Conservation (phyloP, 2,888 invertebrate species). For the Rhagonycha fulva region DNA sequence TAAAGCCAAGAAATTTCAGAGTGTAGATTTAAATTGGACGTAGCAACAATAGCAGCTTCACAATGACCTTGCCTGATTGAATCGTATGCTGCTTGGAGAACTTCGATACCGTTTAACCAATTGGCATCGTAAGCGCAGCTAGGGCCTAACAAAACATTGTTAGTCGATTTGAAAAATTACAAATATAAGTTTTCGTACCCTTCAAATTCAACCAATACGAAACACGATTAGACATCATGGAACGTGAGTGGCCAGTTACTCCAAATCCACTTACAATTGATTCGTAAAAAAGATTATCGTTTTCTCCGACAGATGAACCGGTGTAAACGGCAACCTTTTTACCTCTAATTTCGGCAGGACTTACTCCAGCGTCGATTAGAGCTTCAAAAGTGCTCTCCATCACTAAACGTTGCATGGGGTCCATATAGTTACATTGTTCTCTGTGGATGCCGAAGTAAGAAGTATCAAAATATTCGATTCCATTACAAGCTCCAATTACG, state of each 20-base stretch:
- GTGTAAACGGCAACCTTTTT: constrained; percentile 54
- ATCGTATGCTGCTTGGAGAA: constrained; percentile 70
- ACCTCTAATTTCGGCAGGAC: constrained; percentile 53
- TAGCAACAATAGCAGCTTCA: constrained; percentile 90
- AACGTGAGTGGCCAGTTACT: constrained; percentile 77
- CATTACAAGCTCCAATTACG: constrained; percentile 49
- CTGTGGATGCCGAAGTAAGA: constrained; percentile 58
- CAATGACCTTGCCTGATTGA: constrained; percentile 82
- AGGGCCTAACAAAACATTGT: constrained; percentile 55
- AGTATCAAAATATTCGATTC: constrained; percentile 52
- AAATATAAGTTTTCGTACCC: constrained; percentile 56
- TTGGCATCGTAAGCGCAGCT: constrained; percentile 67
- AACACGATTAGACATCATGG: constrained; percentile 95
- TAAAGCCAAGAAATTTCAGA: constrained; percentile 67
- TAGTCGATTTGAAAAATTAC: background rate
- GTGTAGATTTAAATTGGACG: constrained; percentile 75
- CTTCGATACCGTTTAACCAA: constrained; percentile 70
- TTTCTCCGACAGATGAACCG: constrained; percentile 55
- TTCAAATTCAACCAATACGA: constrained; percentile 89
- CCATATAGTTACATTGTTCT: constrained; percentile 55
- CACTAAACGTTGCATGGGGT: constrained; percentile 55
- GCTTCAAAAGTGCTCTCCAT: constrained; percentile 57
- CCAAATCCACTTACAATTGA: constrained; percentile 63
- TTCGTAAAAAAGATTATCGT: constrained; percentile 58
- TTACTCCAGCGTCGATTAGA: constrained; percentile 56